Evolutionary conservation across 2,113 vertebrate genomes (phyloP), one percentile per base, ranked within the genome.

Genomic region (Panthera uncia): DNA sequence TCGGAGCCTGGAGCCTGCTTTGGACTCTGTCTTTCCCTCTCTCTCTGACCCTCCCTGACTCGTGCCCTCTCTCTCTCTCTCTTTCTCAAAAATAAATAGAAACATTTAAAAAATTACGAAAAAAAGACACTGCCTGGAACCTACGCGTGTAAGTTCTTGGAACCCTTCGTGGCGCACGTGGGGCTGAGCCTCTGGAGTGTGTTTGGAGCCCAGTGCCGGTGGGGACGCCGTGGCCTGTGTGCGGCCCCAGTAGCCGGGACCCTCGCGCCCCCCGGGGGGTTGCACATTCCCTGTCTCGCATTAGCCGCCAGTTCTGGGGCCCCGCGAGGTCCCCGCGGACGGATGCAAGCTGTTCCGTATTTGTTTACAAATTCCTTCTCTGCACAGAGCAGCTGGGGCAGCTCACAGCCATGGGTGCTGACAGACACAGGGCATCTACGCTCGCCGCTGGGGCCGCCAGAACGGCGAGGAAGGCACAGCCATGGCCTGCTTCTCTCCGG

Each of bases 161-260:
- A 5, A 29, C 13, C 33, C 61, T 31, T 27, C 4, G 4, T 1
- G 4, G 5, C 21, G 0, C 1, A 3, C 0, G 2, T 12, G 19
- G 13, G 29, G 4, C 78, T 2, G 57, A 63, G 38, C 8, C 41
- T 36, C 21, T 8, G 57, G 6, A 16, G 1, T 3, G 31, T 3
- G 7, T 6, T 16, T 15, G 4, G 27, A 9, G 50, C 36, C 23
- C 33, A 13, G 89, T 2, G 7, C 31, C 18, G 55, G 0, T 23
- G 29, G 38, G 5, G 14, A 1, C 3, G 31, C 18, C 2, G 7
- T 21, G 4, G 71, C 13, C 38, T 33, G 7, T 1, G 19, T 1
- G 2, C 14, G 6, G 3, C 31, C 41, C 31, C 14, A 12, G 41
- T 33, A 65, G 41, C 73, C 57, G 4, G 48, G 27, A 15, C 27